Evolutionary conservation across 2,888 invertebrate species (phyloP).

Genomic region (Diaperis boleti): DNA sequence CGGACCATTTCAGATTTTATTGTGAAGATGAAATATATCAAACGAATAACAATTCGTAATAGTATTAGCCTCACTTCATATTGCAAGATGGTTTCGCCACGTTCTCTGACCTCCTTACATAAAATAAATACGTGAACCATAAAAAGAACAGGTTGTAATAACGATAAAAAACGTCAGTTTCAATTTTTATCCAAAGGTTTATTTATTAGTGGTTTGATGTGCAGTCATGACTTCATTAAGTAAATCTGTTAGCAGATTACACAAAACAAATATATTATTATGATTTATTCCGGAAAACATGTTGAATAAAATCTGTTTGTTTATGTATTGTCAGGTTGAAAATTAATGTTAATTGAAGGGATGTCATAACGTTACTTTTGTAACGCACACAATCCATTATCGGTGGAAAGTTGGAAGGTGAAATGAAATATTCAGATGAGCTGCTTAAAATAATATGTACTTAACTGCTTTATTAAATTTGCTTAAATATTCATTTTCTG

Average conservation of each 20-base stretch:
- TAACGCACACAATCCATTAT: conserved; percentile 19
- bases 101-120: conserved; percentile 17
- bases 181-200: no score
- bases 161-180: no score
- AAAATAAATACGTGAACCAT: neutral
- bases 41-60: conserved; percentile 1
- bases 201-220: no score
- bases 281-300: no score
- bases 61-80: conserved; percentile 9
- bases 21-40: conserved; percentile 24
- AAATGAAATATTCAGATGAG: no score
- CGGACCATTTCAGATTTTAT: conserved; percentile 22
- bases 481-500: no score
- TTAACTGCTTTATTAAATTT: no score
- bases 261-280: no score
- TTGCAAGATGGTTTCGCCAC: conserved; percentile 13
- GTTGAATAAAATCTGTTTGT: conserved; percentile 11
- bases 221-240: no score
- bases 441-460: no score
- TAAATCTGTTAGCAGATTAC: no score
- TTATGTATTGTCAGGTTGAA: conserved; percentile 13
- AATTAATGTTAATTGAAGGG: conserved; percentile 16
- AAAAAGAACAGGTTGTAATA: neutral
- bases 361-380: neutral
- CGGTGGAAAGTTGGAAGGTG: no score